Percentiles rank a stretch among this genome's conserved stretches.
phyloP scores from a whole-genome alignment of 2,797 vertebrate species.

The Glyptemys insculpta region DNA sequence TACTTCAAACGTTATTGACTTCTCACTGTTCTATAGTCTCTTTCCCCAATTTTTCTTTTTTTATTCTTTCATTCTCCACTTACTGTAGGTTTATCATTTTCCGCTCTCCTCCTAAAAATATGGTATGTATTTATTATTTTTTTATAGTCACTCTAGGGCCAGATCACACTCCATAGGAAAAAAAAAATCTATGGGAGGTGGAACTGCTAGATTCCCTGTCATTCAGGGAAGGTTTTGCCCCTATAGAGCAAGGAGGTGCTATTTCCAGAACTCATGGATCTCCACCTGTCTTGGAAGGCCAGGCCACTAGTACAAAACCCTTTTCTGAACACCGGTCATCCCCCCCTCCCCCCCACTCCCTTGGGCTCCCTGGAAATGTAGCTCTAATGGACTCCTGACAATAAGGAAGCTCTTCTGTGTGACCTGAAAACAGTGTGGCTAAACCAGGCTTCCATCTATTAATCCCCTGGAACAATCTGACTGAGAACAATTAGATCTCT shows the following conservation, averaged over 20 bases:
- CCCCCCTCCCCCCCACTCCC: neutral
- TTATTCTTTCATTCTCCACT: no score
- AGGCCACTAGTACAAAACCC: neutral
- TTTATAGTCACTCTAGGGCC: neutral
- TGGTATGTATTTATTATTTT: neutral
- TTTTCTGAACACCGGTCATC: neutral
- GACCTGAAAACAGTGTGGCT: neutral
- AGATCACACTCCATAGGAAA: neutral
- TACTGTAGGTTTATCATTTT: neutral
- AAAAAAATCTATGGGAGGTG: neutral
- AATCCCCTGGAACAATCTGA: rapidly evolving
- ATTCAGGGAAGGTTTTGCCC: neutral
- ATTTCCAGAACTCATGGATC: neutral
- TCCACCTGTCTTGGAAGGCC: neutral
- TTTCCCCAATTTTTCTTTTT: neutral
- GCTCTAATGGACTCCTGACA: neutral
- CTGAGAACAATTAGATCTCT: neutral
- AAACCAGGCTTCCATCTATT: neutral
- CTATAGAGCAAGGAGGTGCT: neutral
- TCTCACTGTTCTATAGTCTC: neutral
- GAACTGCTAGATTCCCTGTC: neutral
- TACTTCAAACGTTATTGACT: neutral
- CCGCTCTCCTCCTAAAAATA: neutral
- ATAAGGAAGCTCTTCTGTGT: neutral
- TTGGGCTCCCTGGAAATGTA: neutral